Evolutionary conservation across 1,140 invertebrate species (phyloP), one percentile per base, ranked within the genome.

Genomic region (Bombus affinis): DNA sequence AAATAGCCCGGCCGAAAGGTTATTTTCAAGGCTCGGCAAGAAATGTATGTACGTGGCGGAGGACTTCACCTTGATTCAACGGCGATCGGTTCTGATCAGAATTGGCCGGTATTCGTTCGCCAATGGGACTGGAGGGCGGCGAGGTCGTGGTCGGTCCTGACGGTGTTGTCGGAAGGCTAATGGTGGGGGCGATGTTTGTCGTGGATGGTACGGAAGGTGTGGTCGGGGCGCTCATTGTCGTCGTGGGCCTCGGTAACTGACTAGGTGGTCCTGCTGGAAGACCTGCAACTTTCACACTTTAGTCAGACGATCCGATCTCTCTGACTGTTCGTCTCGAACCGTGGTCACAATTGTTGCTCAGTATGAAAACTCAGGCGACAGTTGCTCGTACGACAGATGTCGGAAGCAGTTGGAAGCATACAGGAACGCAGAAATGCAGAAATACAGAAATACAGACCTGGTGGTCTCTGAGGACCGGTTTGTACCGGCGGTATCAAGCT

Each of bases 161-260:
- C 57, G 93, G 93, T 62, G 93, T 94, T 42, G 93, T 91, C 3
- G 94, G 94, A 44, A 94, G 89, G 91, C 93, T 94, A 47, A 85
- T 92, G 10, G 89, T 80, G 37, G 91, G 88, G n/a, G 85, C 77
- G 47, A 82, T 86, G 57, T 75, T 83, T 28, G 87, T 91, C 8
- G 89, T 68, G 22, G 92, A 84, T 78, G 90, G 90, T 18, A 91
- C 87, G 5, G 92, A 94, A 22, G 94, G 93, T 28, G 93, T 94
- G 66, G 92, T 94, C 53, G 94, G 93, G 8, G 94, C 93, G 84
- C 94, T 95, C 93, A 93, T 94, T 35, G 93, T 90, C 87, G 92
- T 93, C 86, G 92, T 92, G 4, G 93, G 94, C 44, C 92, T 91
- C 22, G 93, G 88, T 59, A 92, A 80, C 44, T 93, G 93, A 88